Conservation (phyloP, 2,797 vertebrate species). For the Telmatherina bonti region DNA sequence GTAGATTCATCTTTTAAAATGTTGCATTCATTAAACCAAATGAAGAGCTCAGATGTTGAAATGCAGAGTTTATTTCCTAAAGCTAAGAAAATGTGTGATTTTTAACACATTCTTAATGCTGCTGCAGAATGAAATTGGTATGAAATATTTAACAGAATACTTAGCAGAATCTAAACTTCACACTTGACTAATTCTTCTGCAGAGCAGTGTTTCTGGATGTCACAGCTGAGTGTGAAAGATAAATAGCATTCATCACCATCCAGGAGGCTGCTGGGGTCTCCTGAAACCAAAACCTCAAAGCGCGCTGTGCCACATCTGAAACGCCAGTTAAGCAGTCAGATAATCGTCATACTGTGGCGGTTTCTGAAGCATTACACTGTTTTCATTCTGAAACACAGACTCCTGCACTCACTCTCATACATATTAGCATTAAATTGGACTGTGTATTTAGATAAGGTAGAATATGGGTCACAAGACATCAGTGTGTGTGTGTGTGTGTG, state of each 20-base stretch:
- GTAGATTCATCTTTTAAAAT: neutral
- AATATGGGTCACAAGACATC: constrained; percentile 71
- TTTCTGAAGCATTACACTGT: neutral
- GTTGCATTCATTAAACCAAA: neutral
- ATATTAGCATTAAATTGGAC: constrained; percentile 24
- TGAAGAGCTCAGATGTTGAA: neutral
- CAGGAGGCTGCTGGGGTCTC: constrained; percentile 1
- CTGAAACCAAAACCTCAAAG: constrained; percentile 2
- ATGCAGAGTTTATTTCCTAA: neutral
- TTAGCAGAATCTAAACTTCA: neutral
- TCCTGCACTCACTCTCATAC: neutral
- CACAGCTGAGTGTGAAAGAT: neutral
- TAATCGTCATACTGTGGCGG: neutral
- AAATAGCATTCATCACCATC: neutral
- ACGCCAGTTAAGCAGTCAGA: constrained; percentile 8
- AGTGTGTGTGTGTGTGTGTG: constrained; percentile 16
- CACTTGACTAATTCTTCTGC: neutral
- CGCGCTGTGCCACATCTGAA: neutral
- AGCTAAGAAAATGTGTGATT: neutral
- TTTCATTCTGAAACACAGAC: neutral
- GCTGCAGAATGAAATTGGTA: neutral
- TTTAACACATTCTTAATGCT: neutral
- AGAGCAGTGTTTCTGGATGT: neutral
- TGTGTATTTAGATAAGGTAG: constrained; percentile 48
- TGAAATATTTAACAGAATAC: neutral